Evolutionary conservation across 2,113 vertebrate species (phyloP).

Genomic region (Ceuthmochares aereus): DNA sequence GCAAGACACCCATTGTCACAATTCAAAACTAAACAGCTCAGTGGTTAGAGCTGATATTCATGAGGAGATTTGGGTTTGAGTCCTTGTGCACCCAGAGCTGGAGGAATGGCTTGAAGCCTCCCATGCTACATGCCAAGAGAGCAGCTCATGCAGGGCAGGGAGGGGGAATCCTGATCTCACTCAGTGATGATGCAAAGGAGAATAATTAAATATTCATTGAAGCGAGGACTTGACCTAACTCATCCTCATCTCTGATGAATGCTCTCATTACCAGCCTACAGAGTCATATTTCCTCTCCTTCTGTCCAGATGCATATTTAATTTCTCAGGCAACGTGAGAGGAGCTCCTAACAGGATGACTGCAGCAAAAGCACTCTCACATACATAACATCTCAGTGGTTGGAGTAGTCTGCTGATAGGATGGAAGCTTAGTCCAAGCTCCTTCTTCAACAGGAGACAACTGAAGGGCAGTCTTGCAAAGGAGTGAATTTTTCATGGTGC

Average conservation of each 20-base stretch:
- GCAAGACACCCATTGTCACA: rapidly evolving
- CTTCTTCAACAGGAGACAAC: not conserved
- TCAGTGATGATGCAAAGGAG: not conserved
- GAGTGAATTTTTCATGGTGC: not conserved
- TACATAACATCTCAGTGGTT: not conserved
- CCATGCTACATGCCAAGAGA: not conserved
- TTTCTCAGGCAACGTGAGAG: not conserved
- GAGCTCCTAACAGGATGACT: not conserved
- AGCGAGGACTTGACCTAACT: not conserved
- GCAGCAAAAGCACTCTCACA: not conserved
- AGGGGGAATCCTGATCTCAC: constrained; percentile 5
- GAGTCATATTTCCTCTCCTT: constrained; percentile 32
- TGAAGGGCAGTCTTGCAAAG: rapidly evolving
- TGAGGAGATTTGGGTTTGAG: not conserved
- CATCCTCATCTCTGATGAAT: constrained; percentile 28
- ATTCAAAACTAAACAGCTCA: not conserved
- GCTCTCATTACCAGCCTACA: constrained; percentile 16
- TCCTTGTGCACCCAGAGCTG: not conserved
- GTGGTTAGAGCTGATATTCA: rapidly evolving
- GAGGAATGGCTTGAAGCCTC: not conserved
- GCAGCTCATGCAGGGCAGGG: not conserved
- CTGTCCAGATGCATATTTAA: constrained; percentile 22
- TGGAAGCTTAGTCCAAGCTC: not conserved
- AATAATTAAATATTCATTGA: constrained; percentile 21
- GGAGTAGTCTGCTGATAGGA: not conserved